phyloP scores from a whole-genome alignment of 2,888 invertebrate species.

The Troides oblongomaculatus region DNA sequence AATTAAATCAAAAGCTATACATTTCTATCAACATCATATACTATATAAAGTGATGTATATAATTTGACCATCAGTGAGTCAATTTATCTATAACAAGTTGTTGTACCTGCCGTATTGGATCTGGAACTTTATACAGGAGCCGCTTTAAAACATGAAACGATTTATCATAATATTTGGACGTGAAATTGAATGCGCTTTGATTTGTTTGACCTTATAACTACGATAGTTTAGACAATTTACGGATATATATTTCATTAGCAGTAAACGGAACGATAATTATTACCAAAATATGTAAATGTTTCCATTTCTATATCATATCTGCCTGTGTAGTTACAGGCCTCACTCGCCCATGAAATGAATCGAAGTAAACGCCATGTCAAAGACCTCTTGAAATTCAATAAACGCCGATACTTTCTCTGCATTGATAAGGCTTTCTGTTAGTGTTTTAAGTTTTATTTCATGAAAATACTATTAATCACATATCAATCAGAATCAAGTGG shows the following conservation, averaged over 20 bases:
- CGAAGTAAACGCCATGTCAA: conserved; percentile 32
- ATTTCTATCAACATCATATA: too few relatives aligned
- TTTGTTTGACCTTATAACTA: conserved; percentile 33
- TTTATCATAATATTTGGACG: neutral
- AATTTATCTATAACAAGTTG: neutral
- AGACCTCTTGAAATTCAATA: conserved; percentile 36
- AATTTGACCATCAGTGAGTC: conserved; percentile 11
- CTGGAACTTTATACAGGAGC: neutral
- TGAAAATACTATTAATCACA: neutral
- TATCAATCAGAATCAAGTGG: neutral
- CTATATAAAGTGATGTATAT: neutral
- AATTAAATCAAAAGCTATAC: too few relatives aligned
- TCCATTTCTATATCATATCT: too few relatives aligned
- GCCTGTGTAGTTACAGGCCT: neutral
- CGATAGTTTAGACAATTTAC: conserved; percentile 25
- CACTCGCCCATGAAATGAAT: conserved; percentile 6
- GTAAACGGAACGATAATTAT: neutral
- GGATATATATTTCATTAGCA: neutral
- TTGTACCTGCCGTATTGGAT: neutral
- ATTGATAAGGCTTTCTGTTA: conserved; percentile 29
- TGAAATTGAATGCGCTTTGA: conserved; percentile 27
- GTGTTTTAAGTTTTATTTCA: neutral
- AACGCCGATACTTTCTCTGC: conserved; percentile 29
- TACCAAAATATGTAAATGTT: too few relatives aligned
- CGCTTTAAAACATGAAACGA: neutral